Conservation (phyloP, 2,113 vertebrate species). For the Ictalurus furcatus region DNA sequence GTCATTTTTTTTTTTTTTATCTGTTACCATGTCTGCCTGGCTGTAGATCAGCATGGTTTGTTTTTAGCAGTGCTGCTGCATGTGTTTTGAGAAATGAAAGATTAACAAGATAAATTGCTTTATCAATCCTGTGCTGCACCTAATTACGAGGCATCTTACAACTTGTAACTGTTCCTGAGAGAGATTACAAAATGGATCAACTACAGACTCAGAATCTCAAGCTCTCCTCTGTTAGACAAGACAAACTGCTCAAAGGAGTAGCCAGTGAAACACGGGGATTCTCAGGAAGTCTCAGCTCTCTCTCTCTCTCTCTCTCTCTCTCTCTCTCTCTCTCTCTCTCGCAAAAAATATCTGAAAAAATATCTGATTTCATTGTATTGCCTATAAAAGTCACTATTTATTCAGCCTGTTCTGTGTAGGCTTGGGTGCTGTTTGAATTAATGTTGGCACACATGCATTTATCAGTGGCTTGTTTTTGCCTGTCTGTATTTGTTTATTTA, state of each 20-base stretch:
- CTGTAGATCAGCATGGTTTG: neutral
- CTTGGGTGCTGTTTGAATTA: neutral
- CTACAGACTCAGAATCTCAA: neutral
- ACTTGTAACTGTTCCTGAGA: neutral
- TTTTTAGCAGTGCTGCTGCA: neutral
- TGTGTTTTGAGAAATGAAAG: neutral
- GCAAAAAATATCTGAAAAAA: neutral
- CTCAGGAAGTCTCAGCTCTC: neutral
- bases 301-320: no score
- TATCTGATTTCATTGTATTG: neutral
- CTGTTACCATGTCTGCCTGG: neutral
- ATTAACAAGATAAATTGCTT: neutral
- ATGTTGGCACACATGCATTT: neutral
- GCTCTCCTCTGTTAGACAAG: neutral
- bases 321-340: neutral
- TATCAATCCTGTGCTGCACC: neutral
- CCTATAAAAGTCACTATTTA: neutral
- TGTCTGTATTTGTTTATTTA: neutral
- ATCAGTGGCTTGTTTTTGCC: neutral
- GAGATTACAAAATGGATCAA: neutral
- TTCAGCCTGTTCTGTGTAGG: neutral
- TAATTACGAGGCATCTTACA: neutral
- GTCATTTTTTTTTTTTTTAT: neutral
- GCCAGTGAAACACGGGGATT: no score
- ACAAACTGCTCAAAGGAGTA: neutral